These are phyloP conservation scores for Eolophus roseicapilla DNA, from an alignment of 2,113 vertebrate genomes.

Conservation along the genomic window DNA sequence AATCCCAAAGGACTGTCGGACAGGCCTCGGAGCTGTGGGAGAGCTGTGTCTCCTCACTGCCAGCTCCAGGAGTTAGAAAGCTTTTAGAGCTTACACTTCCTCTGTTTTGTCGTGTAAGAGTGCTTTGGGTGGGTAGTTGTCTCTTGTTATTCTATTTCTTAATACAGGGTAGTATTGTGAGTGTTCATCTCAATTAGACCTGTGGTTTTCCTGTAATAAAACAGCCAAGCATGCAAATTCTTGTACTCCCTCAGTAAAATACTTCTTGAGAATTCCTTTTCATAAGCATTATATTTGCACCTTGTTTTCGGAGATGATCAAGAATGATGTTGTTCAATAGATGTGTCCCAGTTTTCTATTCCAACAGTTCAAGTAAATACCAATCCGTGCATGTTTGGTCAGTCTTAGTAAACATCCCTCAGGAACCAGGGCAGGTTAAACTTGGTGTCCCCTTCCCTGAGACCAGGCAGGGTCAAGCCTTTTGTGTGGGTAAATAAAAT, in stretches of 20 bases:
- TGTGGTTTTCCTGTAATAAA: neutral
- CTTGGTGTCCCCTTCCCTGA: fast-evolving
- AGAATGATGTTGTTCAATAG: neutral
- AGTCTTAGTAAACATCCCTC: neutral
- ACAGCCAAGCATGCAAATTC: neutral
- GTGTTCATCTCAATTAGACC: neutral
- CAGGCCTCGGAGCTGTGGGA: neutral
- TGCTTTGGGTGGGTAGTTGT: neutral
- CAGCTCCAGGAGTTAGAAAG: neutral
- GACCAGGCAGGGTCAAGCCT: neutral
- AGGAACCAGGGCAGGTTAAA: neutral
- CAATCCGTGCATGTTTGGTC: fast-evolving
- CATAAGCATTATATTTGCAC: neutral
- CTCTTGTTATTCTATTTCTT: neutral
- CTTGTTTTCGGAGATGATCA: neutral
- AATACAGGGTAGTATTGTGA: neutral
- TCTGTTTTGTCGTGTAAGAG: neutral
- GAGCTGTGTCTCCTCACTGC: neutral
- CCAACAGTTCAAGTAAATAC: neutral
- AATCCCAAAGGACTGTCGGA: neutral
- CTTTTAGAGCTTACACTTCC: neutral
- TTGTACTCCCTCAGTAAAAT: neutral
- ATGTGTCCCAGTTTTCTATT: fast-evolving
- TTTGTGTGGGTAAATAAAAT: neutral
- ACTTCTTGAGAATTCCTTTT: neutral